Base-by-base conservation (phyloP, 2,797 vertebrate species). In the Gastrophryne carolinensis region DNA sequence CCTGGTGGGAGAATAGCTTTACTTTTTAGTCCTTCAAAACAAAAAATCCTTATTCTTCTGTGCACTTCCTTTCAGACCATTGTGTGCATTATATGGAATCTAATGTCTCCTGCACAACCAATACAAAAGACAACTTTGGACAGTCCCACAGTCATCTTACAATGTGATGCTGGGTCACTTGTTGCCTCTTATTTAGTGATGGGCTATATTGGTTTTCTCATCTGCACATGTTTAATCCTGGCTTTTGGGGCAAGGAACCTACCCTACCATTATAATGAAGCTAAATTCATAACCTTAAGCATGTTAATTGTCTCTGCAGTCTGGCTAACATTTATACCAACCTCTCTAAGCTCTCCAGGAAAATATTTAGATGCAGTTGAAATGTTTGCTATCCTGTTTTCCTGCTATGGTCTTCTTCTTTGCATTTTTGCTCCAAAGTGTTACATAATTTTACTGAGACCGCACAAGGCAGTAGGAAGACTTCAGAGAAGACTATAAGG, bases 241-340 rank as follows among this genome's bases (percentile, higher is more conserved):
- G 89, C 90, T 0, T 91, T 92, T 80, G 77, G 90, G 49, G 88
- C 86, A 39, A 79, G 88, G 5, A 89, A 90, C 64, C 72, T 91
- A 10, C 90, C 90, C 1, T 89, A 88, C 56, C 86, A 86, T 79
- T 92, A 89, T 35, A 91, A 92, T 2, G 90, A 91, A 67, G 89
- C 88, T 1, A 91, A 89, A 70, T 87, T 87, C 23, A 91, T 92
- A 58, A 89, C 89, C 27, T 90, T 92, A 61, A 91, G 88, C 73
- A 90, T 90, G 84, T 75, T 91, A 1, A 91, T 90, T 50, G 91
- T 91, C 72, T 92, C 89, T 80, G 88, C 87, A 1, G 90, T 92
- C 7, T 91, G 89, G 90, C 82, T 91, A 56, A 88, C 89, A 2
- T 91, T 91, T 70, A 86, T 90, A 29, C 89, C 89, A 11, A 88